Evolutionary conservation across 2,888 invertebrate species (phyloP).

Genomic region (Cylloceria caligata): DNA sequence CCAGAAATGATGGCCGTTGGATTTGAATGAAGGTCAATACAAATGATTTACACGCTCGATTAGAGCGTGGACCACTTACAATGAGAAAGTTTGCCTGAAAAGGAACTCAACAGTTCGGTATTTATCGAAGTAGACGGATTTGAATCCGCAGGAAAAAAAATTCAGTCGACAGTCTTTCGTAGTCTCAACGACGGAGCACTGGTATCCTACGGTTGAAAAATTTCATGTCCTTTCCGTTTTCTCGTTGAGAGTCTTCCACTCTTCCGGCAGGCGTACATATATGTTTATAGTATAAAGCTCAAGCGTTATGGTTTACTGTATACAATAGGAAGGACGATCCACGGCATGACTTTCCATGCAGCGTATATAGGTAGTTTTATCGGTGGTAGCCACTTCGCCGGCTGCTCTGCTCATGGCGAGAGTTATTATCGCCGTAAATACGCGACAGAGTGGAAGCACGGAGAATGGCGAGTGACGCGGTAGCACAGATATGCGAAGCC

Average conservation of each 20-base stretch:
- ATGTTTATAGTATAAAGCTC: slow-evolving; percentile 15
- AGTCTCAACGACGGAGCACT: not conserved
- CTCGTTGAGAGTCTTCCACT: slow-evolving; percentile 24
- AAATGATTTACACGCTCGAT: slow-evolving; percentile 1
- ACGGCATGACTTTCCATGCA: slow-evolving; percentile 45
- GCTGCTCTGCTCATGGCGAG: slow-evolving; percentile 60
- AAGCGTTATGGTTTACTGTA: slow-evolving; percentile 44
- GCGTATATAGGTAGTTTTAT: slow-evolving; percentile 57
- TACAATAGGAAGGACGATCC: slow-evolving; percentile 21
- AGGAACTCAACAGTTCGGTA: not conserved
- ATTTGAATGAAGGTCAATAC: not conserved
- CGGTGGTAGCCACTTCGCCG: slow-evolving; percentile 64
- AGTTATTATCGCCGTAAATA: slow-evolving; percentile 67
- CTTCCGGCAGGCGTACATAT: slow-evolving; percentile 2
- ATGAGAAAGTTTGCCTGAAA: not conserved
- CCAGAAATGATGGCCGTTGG: not conserved
- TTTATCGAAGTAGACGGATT: not conserved
- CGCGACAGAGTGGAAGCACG: slow-evolving; percentile 33
- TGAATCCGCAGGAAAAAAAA: not conserved
- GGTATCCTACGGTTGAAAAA: slow-evolving; percentile 45
- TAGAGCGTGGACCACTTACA: not conserved
- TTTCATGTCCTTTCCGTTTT: slow-evolving; percentile 30
- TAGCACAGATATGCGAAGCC: slow-evolving; percentile 38
- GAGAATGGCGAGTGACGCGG: slow-evolving; percentile 46
- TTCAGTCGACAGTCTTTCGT: not conserved